phyloP scores from a whole-genome alignment of 1,140 invertebrate species.

The Drosophila murphyi region DNA sequence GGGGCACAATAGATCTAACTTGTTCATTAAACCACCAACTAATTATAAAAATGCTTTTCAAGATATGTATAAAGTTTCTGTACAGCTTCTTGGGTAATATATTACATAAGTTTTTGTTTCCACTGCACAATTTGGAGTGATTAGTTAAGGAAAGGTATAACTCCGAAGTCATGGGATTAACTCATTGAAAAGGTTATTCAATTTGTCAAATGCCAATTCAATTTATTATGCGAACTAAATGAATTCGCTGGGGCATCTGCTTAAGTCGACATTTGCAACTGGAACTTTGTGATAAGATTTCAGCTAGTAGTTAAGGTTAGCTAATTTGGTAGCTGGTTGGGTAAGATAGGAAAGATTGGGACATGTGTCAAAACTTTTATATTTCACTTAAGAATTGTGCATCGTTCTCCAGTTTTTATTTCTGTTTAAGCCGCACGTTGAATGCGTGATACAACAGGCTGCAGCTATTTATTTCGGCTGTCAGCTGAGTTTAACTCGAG shows the following conservation, averaged over 20 bases:
- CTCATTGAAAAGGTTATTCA: neutral
- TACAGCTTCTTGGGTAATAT: no score
- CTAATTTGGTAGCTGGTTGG: no score
- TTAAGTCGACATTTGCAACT: conserved; percentile 2
- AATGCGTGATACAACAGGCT: conserved; percentile 13
- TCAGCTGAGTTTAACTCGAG: conserved; percentile 34
- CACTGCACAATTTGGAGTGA: no score
- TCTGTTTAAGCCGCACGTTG: conserved; percentile 15
- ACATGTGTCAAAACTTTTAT: conserved; percentile 35
- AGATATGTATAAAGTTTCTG: no score
- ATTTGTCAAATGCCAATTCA: conserved; percentile 5
- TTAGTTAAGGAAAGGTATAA: no score
- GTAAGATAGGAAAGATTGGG: no score
- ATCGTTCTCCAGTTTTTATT: neutral
- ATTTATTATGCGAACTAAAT: neutral
- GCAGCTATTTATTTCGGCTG: conserved; percentile 32
- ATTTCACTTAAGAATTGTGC: conserved; percentile 43
- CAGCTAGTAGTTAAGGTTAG: neutral
- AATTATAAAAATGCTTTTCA: no score
- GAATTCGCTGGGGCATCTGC: neutral
- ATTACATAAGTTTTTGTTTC: no score
- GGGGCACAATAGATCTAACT: no score
- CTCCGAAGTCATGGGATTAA: no score
- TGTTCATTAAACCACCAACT: no score
- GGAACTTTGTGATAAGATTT: conserved; percentile 13